phyloP scores from a whole-genome alignment of 2,113 vertebrate genomes.

The Gymnorhina tibicen region DNA sequence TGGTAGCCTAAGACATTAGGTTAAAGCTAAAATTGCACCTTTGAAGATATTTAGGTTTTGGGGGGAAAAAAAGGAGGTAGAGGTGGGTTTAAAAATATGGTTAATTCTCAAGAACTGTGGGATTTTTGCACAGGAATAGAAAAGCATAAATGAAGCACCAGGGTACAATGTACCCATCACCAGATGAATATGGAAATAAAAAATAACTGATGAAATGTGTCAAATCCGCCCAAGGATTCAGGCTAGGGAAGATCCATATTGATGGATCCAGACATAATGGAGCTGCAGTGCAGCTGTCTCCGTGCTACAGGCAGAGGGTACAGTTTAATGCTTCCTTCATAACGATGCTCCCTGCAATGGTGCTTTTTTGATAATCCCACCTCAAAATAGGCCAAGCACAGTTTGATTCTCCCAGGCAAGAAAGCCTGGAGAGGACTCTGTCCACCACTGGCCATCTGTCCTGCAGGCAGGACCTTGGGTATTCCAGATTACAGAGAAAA shows the following conservation, averaged over 20 bases:
- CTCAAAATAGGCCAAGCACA: not conserved
- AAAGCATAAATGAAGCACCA: not conserved
- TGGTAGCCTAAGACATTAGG: not conserved
- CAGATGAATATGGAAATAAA: not conserved
- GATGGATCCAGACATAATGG: not conserved
- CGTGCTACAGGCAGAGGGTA: not conserved
- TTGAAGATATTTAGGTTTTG: not conserved
- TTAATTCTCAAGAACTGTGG: not conserved
- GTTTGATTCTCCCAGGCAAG: not conserved
- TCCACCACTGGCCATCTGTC: rapidly evolving
- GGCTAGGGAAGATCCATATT: not conserved
- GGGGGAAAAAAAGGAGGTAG: not conserved
- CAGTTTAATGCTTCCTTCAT: not conserved
- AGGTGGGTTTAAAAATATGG: not conserved
- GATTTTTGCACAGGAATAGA: not conserved
- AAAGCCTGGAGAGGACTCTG: not conserved
- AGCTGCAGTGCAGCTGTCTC: not conserved
- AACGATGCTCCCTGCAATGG: not conserved
- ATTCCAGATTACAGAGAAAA: not conserved
- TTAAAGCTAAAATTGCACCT: not conserved
- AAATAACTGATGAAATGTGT: not conserved
- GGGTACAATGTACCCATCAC: not conserved
- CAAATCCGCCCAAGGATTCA: not conserved
- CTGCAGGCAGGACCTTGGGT: not conserved
- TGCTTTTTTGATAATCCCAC: not conserved